Evolutionary conservation across 2,113 vertebrate species (phyloP).

Genomic region (Plotosus lineatus): DNA sequence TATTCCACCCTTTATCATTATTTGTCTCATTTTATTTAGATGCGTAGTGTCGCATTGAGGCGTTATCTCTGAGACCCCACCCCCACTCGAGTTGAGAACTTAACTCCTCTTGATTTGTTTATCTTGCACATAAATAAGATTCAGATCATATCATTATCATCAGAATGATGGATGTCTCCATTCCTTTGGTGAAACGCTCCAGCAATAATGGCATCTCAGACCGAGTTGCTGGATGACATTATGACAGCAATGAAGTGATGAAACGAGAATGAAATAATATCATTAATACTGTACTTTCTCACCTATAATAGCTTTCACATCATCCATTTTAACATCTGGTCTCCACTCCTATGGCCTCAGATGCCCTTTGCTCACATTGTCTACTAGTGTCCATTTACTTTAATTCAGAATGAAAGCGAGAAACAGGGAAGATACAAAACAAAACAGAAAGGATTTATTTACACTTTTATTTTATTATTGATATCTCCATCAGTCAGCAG

Average conservation of each 20-base stretch:
- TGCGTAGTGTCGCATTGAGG: too few relatives aligned
- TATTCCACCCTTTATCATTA: too few relatives aligned
- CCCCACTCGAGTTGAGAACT: too few relatives aligned
- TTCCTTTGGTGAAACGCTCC: neutral
- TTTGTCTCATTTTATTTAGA: too few relatives aligned
- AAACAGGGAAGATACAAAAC: neutral
- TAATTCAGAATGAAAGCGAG: neutral
- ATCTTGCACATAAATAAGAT: too few relatives aligned
- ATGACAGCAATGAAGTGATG: neutral
- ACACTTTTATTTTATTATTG: neutral
- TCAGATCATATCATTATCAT: too few relatives aligned
- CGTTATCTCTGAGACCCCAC: too few relatives aligned
- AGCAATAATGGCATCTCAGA: neutral
- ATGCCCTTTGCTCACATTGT: neutral
- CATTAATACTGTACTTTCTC: neutral
- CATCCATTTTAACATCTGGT: neutral
- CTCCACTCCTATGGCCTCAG: neutral
- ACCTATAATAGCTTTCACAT: neutral
- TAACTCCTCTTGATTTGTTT: neutral
- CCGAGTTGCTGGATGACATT: too few relatives aligned
- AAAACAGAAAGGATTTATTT: neutral
- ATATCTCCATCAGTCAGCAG: slow-evolving; percentile 9
- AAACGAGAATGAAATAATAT: neutral
- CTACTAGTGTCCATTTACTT: neutral
- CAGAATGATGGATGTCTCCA: neutral